phyloP scores from a whole-genome alignment of 2,888 invertebrate species.

The Ceraclea dissimilis region DNA sequence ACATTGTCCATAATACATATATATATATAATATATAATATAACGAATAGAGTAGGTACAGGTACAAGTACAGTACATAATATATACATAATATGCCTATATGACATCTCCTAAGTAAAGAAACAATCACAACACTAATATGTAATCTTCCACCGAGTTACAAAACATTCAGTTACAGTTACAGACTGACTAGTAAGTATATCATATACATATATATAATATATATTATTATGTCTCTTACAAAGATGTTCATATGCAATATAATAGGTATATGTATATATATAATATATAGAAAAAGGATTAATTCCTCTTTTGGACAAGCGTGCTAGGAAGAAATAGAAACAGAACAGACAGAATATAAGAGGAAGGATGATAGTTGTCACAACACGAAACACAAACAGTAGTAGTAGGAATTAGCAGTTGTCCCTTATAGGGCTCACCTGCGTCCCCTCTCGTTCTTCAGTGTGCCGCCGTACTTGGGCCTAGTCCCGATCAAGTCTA shows the following conservation, averaged over 20 bases:
- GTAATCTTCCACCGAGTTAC: slow-evolving; percentile 25
- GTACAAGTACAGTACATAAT: not conserved
- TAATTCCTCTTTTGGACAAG: slow-evolving; percentile 51
- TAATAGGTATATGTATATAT: slow-evolving; percentile 16
- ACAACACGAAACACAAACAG: slow-evolving; percentile 55
- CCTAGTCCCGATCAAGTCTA: slow-evolving; percentile 99
- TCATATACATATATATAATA: too few relatives aligned
- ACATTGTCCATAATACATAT: slow-evolving; percentile 24
- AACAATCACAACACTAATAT: slow-evolving; percentile 26
- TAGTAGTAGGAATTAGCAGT: slow-evolving; percentile 39
- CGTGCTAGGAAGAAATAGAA: slow-evolving; percentile 44
- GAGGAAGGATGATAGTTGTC: slow-evolving; percentile 49
- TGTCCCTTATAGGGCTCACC: slow-evolving; percentile 69
- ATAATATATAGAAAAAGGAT: slow-evolving; percentile 36
- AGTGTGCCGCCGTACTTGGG: slow-evolving; percentile 99
- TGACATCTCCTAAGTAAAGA: slow-evolving; percentile 22
- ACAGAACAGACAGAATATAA: slow-evolving; percentile 11
- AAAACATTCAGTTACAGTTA: slow-evolving; percentile 20
- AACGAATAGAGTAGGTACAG: not conserved
- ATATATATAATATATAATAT: not conserved
- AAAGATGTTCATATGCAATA: slow-evolving; percentile 30
- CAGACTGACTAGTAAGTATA: slow-evolving; percentile 9
- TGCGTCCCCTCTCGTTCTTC: slow-evolving; percentile 99
- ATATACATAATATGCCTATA: not conserved
- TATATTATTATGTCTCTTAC: slow-evolving; percentile 9